Conservation (phyloP, 2,797 vertebrate genomes). For the Silurus lanzhouensis region DNA sequence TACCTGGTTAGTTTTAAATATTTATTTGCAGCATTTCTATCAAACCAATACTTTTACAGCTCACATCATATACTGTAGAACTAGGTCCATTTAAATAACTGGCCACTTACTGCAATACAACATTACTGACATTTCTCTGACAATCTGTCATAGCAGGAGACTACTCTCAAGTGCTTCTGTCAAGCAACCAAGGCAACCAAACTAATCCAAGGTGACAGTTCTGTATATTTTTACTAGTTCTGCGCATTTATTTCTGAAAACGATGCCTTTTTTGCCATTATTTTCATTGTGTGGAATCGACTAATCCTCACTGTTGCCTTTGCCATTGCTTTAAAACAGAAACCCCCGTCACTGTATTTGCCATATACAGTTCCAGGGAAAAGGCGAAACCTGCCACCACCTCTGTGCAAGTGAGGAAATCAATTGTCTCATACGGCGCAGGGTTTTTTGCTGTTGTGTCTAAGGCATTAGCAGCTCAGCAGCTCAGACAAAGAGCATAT, state of each 20-base stretch:
- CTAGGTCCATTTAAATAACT: neutral
- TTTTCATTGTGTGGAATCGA: neutral
- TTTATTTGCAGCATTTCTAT: neutral
- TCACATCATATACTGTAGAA: neutral
- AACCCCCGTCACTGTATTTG: constrained; percentile 37
- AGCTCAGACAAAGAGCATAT: constrained; percentile 72
- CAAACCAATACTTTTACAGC: neutral
- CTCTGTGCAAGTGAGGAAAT: constrained; percentile 60
- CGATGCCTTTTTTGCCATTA: neutral
- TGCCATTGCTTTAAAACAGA: constrained; percentile 57
- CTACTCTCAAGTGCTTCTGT: neutral
- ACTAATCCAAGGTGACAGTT: neutral
- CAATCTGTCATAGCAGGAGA: neutral
- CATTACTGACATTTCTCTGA: neutral
- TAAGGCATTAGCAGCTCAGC: constrained; percentile 66
- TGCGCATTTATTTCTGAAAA: neutral
- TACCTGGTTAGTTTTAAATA: neutral
- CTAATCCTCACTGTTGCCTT: neutral
- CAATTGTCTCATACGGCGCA: constrained; percentile 64
- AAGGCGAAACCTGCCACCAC: constrained; percentile 53
- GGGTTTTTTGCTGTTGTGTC: constrained; percentile 62
- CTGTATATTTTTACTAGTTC: neutral
- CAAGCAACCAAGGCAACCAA: neutral
- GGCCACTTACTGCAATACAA: neutral
- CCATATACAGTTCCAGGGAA: constrained; percentile 42